A percentile compares a stretch with the other conserved stretches of the same genome.
phyloP scores from a whole-genome alignment of 2,113 vertebrate species.

The Okapia johnstoni region DNA sequence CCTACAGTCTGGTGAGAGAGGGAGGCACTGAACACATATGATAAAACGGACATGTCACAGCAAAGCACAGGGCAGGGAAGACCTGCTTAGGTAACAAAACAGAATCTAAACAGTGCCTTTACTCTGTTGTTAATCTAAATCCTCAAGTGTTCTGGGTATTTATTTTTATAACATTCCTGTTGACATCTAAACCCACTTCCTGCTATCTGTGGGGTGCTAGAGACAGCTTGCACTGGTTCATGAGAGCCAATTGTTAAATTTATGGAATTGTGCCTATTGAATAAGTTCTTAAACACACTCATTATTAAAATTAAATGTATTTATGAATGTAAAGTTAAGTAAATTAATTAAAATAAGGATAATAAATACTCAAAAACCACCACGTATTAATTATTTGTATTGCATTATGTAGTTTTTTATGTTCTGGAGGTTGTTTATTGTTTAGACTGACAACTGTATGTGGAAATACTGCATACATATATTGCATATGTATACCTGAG shows the following conservation, averaged over 20 bases:
- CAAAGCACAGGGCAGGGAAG: not conserved
- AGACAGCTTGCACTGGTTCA: not conserved
- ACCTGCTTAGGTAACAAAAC: no score
- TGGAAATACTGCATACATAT: not conserved
- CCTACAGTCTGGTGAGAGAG: not conserved
- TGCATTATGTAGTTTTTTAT: not conserved
- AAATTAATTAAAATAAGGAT: not conserved
- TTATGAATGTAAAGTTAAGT: not conserved
- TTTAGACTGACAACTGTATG: not conserved
- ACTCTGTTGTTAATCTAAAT: not conserved
- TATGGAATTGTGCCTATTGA: not conserved
- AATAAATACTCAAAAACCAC: not conserved
- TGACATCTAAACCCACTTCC: not conserved
- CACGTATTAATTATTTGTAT: not conserved
- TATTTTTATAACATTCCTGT: not conserved
- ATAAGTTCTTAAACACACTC: not conserved
- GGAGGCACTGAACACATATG: not conserved
- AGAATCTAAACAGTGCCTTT: not conserved
- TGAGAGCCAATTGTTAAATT: not conserved
- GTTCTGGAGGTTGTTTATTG: not conserved
- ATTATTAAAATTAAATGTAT: not conserved
- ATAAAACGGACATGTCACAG: not conserved
- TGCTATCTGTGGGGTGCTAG: accelerated
- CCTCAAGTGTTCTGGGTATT: no score
- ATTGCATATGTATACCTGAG: no score